Conservation (phyloP, 2,888 invertebrate genomes). For the Rhynchonema sp. region DNA sequence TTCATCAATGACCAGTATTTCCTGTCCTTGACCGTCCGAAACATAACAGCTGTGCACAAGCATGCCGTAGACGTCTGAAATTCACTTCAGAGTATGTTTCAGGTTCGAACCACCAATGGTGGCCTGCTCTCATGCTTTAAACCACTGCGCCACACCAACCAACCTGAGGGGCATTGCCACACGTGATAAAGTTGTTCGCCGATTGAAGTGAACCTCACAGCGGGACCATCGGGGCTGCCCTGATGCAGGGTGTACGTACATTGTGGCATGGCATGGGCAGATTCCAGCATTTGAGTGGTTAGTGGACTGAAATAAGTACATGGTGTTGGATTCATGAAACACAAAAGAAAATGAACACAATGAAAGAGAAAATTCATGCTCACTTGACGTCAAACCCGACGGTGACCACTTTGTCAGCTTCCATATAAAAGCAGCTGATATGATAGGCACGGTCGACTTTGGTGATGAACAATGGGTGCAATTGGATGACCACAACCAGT, state of each 20-base stretch:
- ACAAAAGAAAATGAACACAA: neutral
- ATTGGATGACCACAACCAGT: conserved; percentile 6
- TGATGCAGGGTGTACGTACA: conserved; percentile 6
- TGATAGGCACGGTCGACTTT: conserved; percentile 9
- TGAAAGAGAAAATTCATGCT: no score
- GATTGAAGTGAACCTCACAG: conserved; percentile 4
- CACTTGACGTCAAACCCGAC: conserved; percentile 6
- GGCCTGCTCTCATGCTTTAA: neutral
- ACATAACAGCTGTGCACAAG: conserved; percentile 8
- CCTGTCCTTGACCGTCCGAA: conserved; percentile 5
- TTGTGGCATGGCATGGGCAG: conserved; percentile 2
- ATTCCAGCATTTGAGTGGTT: neutral
- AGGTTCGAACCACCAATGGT: neutral
- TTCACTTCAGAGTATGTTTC: neutral
- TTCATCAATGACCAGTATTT: conserved; percentile 4
- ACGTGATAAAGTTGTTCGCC: conserved; percentile 8
- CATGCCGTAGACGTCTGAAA: conserved; percentile 8
- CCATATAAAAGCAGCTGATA: conserved; percentile 9
- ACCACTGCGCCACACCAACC: neutral
- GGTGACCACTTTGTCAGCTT: conserved; percentile 5
- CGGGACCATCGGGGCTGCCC: conserved; percentile 6
- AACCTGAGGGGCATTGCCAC: conserved; percentile 8
- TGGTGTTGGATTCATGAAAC: neutral
- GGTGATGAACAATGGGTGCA: conserved; percentile 9
- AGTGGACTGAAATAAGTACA: neutral